A percentile compares a stretch with the other conserved stretches of the same genome.
phyloP scores from a whole-genome alignment of 2,888 invertebrate genomes.

The Eupithecia subumbrata region DNA sequence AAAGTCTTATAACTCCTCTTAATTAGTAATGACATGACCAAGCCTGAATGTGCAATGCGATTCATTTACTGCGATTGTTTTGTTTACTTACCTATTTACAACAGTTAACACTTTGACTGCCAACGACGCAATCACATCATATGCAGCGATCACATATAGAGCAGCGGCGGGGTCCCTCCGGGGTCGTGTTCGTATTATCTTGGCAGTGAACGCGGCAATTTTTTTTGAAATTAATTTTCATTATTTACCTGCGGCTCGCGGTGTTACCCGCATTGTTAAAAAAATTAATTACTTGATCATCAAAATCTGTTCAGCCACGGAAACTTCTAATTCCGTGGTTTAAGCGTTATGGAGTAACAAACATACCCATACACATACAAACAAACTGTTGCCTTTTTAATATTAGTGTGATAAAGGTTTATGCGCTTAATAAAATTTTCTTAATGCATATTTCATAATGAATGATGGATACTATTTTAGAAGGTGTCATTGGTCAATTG shows the following conservation, averaged over 20 bases:
- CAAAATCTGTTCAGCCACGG: no score
- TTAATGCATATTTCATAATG: neutral
- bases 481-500: neutral
- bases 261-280: neutral
- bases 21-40: slow-evolving; percentile 48
- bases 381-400: neutral
- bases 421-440: neutral
- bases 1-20: slow-evolving; percentile 44
- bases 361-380: neutral
- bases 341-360: neutral
- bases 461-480: neutral
- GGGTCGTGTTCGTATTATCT: neutral
- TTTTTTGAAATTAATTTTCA: neutral
- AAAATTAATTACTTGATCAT: neutral
- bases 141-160: no score
- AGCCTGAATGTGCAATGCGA: slow-evolving; percentile 30
- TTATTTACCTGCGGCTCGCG: neutral
- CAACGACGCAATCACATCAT: neutral
- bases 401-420: neutral
- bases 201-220: neutral
- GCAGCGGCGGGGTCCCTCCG: no score
- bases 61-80: slow-evolving; percentile 9
- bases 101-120: neutral
- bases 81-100: neutral
- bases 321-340: neutral